phyloP scores from a whole-genome alignment of 2,888 invertebrate species.

The Agonopterix subpropinquella region DNA sequence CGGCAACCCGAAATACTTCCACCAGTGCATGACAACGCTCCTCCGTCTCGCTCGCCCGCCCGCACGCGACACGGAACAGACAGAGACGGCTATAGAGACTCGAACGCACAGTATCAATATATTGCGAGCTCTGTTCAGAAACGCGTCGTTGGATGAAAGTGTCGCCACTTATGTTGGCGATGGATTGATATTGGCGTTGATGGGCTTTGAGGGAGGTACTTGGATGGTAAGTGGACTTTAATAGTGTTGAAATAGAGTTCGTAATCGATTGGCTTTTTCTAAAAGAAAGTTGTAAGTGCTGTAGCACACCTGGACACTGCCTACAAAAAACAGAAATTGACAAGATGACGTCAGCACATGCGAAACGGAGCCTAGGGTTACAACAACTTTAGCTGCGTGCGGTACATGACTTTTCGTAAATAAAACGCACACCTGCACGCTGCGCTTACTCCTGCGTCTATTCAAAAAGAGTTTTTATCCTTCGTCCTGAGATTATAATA shows the following conservation, averaged over 20 bases:
- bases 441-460: too few relatives aligned
- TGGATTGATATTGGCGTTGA: constrained; percentile 82
- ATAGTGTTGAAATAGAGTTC: too few relatives aligned
- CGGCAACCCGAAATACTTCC: constrained; percentile 71
- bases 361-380: too few relatives aligned
- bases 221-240: constrained; percentile 82
- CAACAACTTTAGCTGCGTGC: too few relatives aligned
- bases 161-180: constrained; percentile 77
- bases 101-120: constrained; percentile 91
- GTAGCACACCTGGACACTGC: too few relatives aligned
- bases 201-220: constrained; percentile 81
- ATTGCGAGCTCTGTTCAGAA: constrained; percentile 85
- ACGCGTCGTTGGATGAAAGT: constrained; percentile 82
- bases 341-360: too few relatives aligned
- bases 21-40: constrained; percentile 74
- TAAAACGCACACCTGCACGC: too few relatives aligned
- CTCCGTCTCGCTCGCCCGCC: constrained; percentile 69
- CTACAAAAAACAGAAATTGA: too few relatives aligned
- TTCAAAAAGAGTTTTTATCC: too few relatives aligned
- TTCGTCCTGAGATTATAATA: too few relatives aligned
- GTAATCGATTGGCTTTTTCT: not conserved
- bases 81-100: constrained; percentile 39
- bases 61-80: constrained; percentile 31
- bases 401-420: too few relatives aligned
- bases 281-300: too few relatives aligned